Evolutionary conservation across 2,797 vertebrate species (phyloP), one percentile per base, ranked within the genome.

Genomic region (Neosalanx taihuensis): DNA sequence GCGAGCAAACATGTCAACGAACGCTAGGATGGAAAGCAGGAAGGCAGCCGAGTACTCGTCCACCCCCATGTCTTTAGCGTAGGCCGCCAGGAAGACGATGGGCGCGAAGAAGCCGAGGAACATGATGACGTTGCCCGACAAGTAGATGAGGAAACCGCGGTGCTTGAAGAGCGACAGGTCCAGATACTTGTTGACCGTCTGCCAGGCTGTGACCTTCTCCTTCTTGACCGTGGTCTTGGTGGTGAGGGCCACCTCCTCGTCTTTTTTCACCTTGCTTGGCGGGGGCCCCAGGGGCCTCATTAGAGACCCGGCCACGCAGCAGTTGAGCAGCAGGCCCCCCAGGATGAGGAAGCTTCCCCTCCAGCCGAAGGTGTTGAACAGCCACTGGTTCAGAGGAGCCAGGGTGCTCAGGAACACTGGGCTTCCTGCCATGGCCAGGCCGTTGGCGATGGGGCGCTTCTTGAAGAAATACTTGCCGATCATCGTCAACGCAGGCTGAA

Each of bases 81-180:
- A 99, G 1, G 96, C 93, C 3, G 97, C 90, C 49, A 99, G 90
- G 83, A 99, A 99, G 60, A 99, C 97, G 62, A 99, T 93, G 0
- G 97, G 97, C 6, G 97, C 93, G 0, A 99, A 99, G 86, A 98
- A 98, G 0, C 97, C 97, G 0, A 99, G 46, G 78, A 99, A 99
- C 97, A 99, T 96, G 64, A 99, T 95, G 58, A 95, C 93, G 17
- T 98, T 99, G 59, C 97, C 97, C 4, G 95, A 95, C 64, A 99
- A 90, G 84, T 99, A 99, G 80, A 99, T 97, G 63, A 98, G 91
- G 90, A 99, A 99, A 6, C 97, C 97, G 1, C 97, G 92, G 70
- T 99, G 97, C 76, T 94, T 95, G 84, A 99, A 99, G 63, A 99
- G 97, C 0, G 94, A 89, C 72, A 99, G 81, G 81, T 99, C 97